A percentile compares a stretch with the other conserved stretches of the same genome.
These are phyloP conservation scores for Pelodytes ibericus DNA, from an alignment of 2,797 vertebrate genomes.

Conservation along the genomic window DNA sequence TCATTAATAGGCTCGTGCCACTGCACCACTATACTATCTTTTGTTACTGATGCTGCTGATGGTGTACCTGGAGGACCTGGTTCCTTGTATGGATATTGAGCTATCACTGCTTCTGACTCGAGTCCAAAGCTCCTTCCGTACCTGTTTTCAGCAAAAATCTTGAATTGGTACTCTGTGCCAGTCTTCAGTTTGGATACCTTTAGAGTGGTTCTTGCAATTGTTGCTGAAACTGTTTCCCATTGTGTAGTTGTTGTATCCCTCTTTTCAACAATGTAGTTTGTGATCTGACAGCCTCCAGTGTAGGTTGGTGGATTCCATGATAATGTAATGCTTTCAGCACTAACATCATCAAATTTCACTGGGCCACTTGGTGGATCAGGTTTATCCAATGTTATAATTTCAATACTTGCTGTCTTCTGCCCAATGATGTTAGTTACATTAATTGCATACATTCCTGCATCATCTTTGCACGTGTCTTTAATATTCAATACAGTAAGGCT, in stretches of 20 bases:
- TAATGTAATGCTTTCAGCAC: conserved; percentile 90
- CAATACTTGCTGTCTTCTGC: conserved; percentile 87
- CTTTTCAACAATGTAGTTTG: conserved; percentile 96
- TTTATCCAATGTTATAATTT: conserved; percentile 95
- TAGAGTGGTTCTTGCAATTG: conserved; percentile 88
- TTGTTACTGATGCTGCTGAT: conserved; percentile 84
- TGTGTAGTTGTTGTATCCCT: conserved; percentile 90
- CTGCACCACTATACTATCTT: conserved; percentile 91
- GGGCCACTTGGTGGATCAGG: conserved; percentile 93
- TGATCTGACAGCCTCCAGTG: conserved; percentile 93
- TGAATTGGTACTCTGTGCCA: conserved; percentile 96
- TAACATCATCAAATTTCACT: conserved; percentile 93
- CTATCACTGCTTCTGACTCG: conserved; percentile 85
- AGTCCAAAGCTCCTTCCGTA: conserved; percentile 95
- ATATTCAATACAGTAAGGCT: conserved; percentile 85
- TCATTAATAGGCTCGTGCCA: conserved; percentile 96
- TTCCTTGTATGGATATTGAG: conserved; percentile 96
- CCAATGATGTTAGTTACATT: conserved; percentile 85
- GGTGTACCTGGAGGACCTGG: conserved; percentile 97
- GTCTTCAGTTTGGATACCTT: conserved; percentile 92
- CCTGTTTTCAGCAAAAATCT: conserved; percentile 96
- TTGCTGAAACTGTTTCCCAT: conserved; percentile 92
- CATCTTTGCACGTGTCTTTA: conserved; percentile 91
- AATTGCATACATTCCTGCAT: conserved; percentile 91
- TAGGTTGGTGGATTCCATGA: conserved; percentile 92